Conservation (phyloP, 2,888 invertebrate genomes). For the Branchellion lobata region DNA sequence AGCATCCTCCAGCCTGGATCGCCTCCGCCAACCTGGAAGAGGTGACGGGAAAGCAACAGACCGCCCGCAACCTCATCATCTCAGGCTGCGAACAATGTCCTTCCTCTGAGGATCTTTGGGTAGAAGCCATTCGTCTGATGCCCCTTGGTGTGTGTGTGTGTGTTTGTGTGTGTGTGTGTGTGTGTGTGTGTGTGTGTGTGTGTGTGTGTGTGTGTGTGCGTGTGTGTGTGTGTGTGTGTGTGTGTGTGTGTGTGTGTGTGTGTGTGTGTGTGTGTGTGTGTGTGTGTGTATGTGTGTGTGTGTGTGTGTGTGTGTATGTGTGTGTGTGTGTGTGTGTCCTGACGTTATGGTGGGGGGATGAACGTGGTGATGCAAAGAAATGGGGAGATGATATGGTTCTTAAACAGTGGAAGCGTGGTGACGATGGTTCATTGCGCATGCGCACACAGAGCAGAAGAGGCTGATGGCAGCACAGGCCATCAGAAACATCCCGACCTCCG, state of each 20-base stretch:
- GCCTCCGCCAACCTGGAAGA: slow-evolving; percentile 96
- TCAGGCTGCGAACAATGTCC: slow-evolving; percentile 92
- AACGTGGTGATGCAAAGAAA: no score
- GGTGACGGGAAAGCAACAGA: slow-evolving; percentile 93
- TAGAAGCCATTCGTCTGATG: slow-evolving; percentile 82
- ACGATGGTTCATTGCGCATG: no score
- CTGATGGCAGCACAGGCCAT: slow-evolving; percentile 96
- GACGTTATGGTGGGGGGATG: no score
- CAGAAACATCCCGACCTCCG: slow-evolving; percentile 88
- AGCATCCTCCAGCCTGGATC: slow-evolving; percentile 99
- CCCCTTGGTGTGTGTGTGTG: slow-evolving; percentile 50
- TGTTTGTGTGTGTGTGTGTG: no score
- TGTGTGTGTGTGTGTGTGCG: no score
- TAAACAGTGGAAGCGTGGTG: no score
- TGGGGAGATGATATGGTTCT: no score
- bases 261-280: not conserved
- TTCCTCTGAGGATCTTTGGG: slow-evolving; percentile 93
- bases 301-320: no score
- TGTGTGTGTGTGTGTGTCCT: no score
- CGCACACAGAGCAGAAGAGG: slow-evolving; percentile 76
- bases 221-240: not conserved
- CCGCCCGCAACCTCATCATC: slow-evolving; percentile 92
- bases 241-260: not conserved
- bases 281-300: not conserved
- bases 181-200: not conserved